Percentiles rank a stretch among this genome's conserved stretches.
Evolutionary conservation across 2,797 vertebrate species (phyloP).

Genomic region (Eulemur coronatus): DNA sequence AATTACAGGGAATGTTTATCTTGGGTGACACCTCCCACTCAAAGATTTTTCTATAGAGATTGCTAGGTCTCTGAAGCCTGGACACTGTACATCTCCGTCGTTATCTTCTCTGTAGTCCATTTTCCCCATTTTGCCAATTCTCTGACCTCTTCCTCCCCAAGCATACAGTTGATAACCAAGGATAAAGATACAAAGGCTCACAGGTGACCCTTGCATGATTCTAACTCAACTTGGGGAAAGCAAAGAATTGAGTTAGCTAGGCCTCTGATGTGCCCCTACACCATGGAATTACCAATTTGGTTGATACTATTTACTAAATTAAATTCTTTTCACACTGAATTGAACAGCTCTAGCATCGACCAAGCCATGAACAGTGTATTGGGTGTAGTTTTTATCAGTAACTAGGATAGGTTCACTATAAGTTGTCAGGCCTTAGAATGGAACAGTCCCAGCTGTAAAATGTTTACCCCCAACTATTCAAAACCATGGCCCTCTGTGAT

Average conservation of each 20-base stretch:
- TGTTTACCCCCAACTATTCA: constrained; percentile 28
- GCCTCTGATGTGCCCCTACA: background rate
- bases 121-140: background rate
- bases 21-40: background rate
- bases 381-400: background rate
- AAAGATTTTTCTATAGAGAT: background rate
- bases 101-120: background rate
- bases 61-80: background rate
- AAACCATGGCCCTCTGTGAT: background rate
- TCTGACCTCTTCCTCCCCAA: background rate
- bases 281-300: background rate
- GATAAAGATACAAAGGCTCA: background rate
- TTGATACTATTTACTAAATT: constrained; percentile 47
- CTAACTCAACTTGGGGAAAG: background rate
- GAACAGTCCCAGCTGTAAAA: background rate
- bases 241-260: background rate
- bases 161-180: background rate
- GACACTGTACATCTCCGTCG: background rate
- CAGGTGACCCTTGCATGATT: background rate
- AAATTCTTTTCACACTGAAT: constrained; percentile 43
- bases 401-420: constrained; percentile 34
- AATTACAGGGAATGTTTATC: background rate
- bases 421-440: background rate
- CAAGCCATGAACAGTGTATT: background rate
- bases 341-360: background rate